phyloP scores from a whole-genome alignment of 2,113 vertebrate species.

The Lepus europaeus region DNA sequence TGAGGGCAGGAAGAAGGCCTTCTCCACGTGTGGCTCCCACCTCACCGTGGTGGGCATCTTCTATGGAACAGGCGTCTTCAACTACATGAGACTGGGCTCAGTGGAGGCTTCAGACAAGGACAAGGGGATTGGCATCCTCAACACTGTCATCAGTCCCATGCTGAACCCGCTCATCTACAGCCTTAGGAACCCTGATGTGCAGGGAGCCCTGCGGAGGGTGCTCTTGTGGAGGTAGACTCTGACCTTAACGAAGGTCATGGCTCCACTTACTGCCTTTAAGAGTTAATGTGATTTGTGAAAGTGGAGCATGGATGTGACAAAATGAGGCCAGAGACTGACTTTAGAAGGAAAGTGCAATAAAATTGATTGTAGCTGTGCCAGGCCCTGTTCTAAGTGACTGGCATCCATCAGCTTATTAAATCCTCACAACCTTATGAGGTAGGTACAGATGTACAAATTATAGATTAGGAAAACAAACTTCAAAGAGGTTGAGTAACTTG shows the following conservation, averaged over 20 bases:
- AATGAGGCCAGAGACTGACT: too few relatives aligned
- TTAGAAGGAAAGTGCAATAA: too few relatives aligned
- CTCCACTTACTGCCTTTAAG: too few relatives aligned
- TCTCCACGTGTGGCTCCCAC: constrained; percentile 77
- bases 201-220: constrained; percentile 39
- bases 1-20: constrained; percentile 71
- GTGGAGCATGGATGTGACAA: too few relatives aligned
- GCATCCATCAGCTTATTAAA: too few relatives aligned
- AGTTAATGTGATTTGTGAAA: too few relatives aligned
- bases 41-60: constrained; percentile 70
- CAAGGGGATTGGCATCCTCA: constrained; percentile 63
- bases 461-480: background rate
- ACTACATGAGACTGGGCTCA: constrained; percentile 70
- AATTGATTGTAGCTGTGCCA: too few relatives aligned
- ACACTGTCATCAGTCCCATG: constrained; percentile 75
- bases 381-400: too few relatives aligned
- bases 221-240: constrained; percentile 20
- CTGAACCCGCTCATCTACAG: constrained; percentile 77
- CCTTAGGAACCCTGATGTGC: constrained; percentile 71
- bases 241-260: too few relatives aligned
- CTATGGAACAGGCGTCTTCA: constrained; percentile 75
- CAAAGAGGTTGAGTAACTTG: background rate
- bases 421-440: too few relatives aligned
- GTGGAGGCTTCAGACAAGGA: constrained; percentile 70
- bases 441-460: background rate